Base-by-base conservation (phyloP, 2,888 invertebrate genomes). In the Callimorpha dominula region DNA sequence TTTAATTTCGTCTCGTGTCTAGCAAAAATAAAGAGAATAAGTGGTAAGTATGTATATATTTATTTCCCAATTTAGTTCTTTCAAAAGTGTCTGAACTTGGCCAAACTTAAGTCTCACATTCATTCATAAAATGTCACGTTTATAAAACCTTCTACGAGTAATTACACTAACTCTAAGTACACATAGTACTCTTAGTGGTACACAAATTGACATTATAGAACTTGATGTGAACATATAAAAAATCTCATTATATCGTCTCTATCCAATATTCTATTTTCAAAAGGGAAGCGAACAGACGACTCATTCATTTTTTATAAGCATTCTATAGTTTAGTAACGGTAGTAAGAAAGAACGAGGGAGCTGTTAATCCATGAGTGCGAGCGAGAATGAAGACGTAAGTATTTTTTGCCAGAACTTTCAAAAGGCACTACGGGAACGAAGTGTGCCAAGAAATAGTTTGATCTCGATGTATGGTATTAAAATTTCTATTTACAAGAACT, bases 241-340 rank as follows among this genome's bases (percentile, higher is more conserved):
- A 84, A 77, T 81, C 81, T 85, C 84, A 87, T 86, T 88, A 85
- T 75, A 82, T 73, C 71, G 79, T 80, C 79, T 73, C 82, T 82
- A 83, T 82, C 83, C 75, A 79, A 85, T 86, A 81, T 89, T 86
- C 84, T 83, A 87, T 87, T 87, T 86, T 87, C 79, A 86, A 89
- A 91, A 89, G 86, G 89, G 87, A 90, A 90, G 87, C 88, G 86
- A 87, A 84, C 78, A 83, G 84, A 78, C 82, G 78, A 83, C 76
- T 77, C 78, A 82, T 80, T 67, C 80, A 84, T 88, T 92, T 93
- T 92, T 93, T 93, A 88, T 81, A 85, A 86, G 90, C 91, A 93
- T 93, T 93, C 92, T 90, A 77, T 80, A 81, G 77, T 90, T 91
- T 90, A 88, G 91, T 91, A 89, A 91, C 89, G 92, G 91, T 90